phyloP scores from a whole-genome alignment of 2,888 invertebrate species.

The Rhagium mordax region DNA sequence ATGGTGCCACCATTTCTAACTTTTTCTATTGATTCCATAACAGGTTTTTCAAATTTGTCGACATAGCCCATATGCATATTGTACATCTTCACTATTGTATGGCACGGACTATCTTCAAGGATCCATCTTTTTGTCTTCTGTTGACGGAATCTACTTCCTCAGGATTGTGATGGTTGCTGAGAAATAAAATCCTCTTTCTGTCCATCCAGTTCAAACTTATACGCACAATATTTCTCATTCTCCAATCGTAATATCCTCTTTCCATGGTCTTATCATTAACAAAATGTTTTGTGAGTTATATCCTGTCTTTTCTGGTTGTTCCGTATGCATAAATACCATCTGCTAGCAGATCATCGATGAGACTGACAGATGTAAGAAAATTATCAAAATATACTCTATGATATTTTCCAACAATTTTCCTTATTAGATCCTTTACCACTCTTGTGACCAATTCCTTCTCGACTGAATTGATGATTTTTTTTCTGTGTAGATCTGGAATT shows the following conservation, averaged over 20 bases:
- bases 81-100: not conserved
- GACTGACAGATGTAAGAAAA: not conserved
- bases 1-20: not conserved
- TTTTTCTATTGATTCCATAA: not conserved
- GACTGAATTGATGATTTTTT: too few species aligned
- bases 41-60: not conserved
- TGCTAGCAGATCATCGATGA: not conserved
- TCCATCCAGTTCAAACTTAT: slow-evolving; percentile 10
- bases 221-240: slow-evolving; percentile 2
- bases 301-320: not conserved
- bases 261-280: not conserved
- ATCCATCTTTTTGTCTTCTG: slow-evolving; percentile 25
- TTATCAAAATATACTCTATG: slow-evolving; percentile 20
- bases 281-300: slow-evolving; percentile 7
- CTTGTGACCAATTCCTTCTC: not conserved
- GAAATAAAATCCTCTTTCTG: not conserved
- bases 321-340: slow-evolving; percentile 19
- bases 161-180: slow-evolving; percentile 7
- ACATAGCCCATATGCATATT: not conserved
- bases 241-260: not conserved
- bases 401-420: slow-evolving; percentile 14
- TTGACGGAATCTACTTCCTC: slow-evolving; percentile 3
- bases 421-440: slow-evolving; percentile 12
- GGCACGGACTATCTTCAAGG: not conserved
- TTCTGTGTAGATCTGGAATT: slow-evolving; percentile 18